These are phyloP conservation scores for Acanthopleura granulata DNA, from an alignment of 2,888 invertebrate genomes.

Conservation along the genomic window DNA sequence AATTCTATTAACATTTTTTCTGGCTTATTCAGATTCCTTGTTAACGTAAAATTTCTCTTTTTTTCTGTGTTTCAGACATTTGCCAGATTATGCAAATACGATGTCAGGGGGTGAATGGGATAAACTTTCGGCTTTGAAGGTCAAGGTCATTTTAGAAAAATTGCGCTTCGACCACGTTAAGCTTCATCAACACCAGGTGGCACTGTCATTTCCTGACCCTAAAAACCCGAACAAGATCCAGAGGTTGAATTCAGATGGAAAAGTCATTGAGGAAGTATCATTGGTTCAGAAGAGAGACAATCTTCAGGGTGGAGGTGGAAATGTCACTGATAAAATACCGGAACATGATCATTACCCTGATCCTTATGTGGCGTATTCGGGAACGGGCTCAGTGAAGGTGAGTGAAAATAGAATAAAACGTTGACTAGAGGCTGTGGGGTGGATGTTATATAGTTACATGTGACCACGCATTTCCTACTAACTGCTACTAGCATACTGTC, in stretches of 20 bases:
- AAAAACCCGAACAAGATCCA: constrained; percentile 42
- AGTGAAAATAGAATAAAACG: too few relatives aligned
- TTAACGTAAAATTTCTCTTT: too few relatives aligned
- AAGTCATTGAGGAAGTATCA: constrained; percentile 21
- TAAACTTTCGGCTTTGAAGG: constrained; percentile 30
- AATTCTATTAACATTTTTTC: too few relatives aligned
- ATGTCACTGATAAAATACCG: neutral
- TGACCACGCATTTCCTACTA: too few relatives aligned
- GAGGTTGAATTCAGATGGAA: constrained; percentile 34
- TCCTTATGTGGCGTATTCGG: constrained; percentile 44
- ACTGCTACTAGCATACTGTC: too few relatives aligned
- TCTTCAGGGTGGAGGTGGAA: neutral
- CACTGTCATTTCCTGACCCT: constrained; percentile 45
- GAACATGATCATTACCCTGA: neutral
- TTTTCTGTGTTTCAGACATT: neutral
- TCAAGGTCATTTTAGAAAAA: constrained; percentile 34
- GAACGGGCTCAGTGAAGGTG: constrained; percentile 50
- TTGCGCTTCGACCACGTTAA: constrained; percentile 43
- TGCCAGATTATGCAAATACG: neutral
- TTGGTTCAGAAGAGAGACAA: constrained; percentile 22
- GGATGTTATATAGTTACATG: too few relatives aligned
- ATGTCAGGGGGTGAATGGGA: constrained; percentile 22
- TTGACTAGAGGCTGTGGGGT: too few relatives aligned
- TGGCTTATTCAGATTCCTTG: too few relatives aligned
- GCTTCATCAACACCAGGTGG: constrained; percentile 41